A percentile compares a stretch with the other conserved stretches of the same genome.
Conservation (phyloP, 2,888 invertebrate genomes). For the Rhyacophila evoluta region DNA sequence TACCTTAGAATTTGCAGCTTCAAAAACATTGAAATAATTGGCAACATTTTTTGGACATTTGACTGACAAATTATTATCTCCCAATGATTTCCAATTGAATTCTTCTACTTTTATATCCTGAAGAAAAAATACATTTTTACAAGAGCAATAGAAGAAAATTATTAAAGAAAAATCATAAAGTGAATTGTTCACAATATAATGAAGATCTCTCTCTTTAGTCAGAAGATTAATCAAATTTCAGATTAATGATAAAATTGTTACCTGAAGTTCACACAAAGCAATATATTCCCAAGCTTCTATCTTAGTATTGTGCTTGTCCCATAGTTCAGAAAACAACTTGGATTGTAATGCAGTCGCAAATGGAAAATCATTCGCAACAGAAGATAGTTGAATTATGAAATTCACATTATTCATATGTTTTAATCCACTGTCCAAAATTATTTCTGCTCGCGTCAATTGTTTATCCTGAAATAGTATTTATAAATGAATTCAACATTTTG, state of each 20-base stretch:
- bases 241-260: conserved; percentile 56
- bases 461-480: conserved; percentile 63
- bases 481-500: no score
- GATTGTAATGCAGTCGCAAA: conserved; percentile 70
- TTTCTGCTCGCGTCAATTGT: conserved; percentile 69
- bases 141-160: no score
- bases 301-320: conserved; percentile 59
- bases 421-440: conserved; percentile 73
- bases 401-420: conserved; percentile 70
- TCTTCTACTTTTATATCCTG: conserved; percentile 64
- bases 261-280: conserved; percentile 65
- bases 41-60: conserved; percentile 60
- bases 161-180: no score
- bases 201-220: background rate
- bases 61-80: conserved; percentile 59
- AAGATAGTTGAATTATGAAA: conserved; percentile 73
- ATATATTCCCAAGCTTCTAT: conserved; percentile 66
- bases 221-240: background rate
- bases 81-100: conserved; percentile 60
- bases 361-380: conserved; percentile 70
- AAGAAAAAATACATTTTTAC: no score
- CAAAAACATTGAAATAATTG: conserved; percentile 63
- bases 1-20: conserved; percentile 64
- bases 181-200: no score
- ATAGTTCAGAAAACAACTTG: conserved; percentile 63